Evolutionary conservation across 2,113 vertebrate species (phyloP).

Genomic region (Stegostoma tigrinum): DNA sequence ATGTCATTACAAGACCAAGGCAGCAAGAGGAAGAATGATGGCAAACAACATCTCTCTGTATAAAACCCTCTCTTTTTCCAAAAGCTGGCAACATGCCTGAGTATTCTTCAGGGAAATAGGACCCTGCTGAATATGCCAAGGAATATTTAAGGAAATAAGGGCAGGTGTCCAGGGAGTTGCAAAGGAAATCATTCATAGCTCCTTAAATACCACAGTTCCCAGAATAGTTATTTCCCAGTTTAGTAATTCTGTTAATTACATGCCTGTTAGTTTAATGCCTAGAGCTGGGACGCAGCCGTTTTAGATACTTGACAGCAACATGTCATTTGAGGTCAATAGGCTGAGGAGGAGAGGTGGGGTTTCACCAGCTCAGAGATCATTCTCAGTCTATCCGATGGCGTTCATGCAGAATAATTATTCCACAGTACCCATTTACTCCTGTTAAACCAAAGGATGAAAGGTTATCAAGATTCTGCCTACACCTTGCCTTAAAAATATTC

Average conservation of each 20-base stretch:
- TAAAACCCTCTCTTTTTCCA: not conserved
- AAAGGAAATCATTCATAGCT: constrained; percentile 18
- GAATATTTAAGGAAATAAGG: constrained; percentile 31
- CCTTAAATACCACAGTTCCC: not conserved
- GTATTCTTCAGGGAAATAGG: too few relatives aligned
- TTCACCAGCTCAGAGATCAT: not conserved
- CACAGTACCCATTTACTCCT: too few relatives aligned
- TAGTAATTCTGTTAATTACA: constrained; percentile 9
- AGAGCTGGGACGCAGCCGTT: not conserved
- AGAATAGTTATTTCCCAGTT: not conserved
- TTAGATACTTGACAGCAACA: not conserved
- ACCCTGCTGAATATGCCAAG: not conserved
- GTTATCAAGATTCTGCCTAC: too few relatives aligned
- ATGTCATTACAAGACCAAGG: not conserved
- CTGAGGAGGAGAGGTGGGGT: not conserved
- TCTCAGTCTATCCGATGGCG: not conserved
- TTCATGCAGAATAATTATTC: not conserved
- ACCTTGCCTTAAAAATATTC: too few relatives aligned
- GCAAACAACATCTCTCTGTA: not conserved
- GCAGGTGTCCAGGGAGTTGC: not conserved
- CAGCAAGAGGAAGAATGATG: too few relatives aligned
- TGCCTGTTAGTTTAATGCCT: not conserved
- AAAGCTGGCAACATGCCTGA: not conserved
- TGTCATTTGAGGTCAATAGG: not conserved
- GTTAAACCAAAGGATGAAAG: too few relatives aligned